phyloP scores from a whole-genome alignment of 2,113 vertebrate species.

The Hydrochoerus hydrochaeris region DNA sequence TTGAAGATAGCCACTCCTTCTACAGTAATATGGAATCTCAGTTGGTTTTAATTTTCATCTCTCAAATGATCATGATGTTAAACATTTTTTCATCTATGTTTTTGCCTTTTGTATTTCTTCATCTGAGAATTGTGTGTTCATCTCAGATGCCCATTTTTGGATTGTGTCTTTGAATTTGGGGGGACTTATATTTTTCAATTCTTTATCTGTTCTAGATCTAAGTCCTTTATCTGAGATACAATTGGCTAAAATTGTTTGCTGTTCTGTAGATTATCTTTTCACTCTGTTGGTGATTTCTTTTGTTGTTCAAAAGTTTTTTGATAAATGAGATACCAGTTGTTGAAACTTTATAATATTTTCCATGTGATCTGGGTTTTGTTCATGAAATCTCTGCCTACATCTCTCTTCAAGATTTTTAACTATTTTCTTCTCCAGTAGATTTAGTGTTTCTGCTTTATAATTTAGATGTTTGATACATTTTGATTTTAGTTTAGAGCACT shows the following conservation, averaged over 20 bases:
- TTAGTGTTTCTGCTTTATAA: not conserved
- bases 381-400: no score
- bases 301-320: not conserved
- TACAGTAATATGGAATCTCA: not conserved
- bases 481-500: not conserved
- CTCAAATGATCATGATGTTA: not conserved
- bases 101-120: not conserved
- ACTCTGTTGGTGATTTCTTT: not conserved
- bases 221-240: not conserved
- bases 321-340: not conserved
- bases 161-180: not conserved
- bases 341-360: not conserved
- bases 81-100: not conserved
- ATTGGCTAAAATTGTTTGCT: not conserved
- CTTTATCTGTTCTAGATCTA: not conserved
- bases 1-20: not conserved
- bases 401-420: no score
- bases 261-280: not conserved
- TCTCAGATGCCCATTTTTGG: not conserved
- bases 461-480: not conserved
- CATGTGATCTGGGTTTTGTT: no score
- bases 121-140: not conserved
- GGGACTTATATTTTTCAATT: not conserved
- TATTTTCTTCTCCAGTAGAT: not conserved
- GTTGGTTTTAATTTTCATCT: not conserved